Conservation (phyloP, 1,140 invertebrate genomes). For the Caerostris darwini region DNA sequence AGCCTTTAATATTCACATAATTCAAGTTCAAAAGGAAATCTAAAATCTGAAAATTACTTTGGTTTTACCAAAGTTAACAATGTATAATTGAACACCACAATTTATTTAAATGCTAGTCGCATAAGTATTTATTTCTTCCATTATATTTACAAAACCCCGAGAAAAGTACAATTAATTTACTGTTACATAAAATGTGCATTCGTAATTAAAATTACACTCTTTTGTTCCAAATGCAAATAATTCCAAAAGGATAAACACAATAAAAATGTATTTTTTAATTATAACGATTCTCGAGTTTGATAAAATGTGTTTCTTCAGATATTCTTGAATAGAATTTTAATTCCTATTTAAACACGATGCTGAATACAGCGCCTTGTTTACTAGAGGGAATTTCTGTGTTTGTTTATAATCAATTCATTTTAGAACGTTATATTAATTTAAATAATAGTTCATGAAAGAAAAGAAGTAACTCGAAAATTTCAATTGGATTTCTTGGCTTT, state of each 20-base stretch:
- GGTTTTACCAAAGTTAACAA: not conserved
- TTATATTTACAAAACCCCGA: not conserved
- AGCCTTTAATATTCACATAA: not conserved
- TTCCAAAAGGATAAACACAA: not conserved
- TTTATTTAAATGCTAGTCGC: not conserved
- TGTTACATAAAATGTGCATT: not conserved
- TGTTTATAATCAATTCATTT: not conserved
- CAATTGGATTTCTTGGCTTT: not conserved
- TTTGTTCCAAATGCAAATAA: conserved; percentile 19
- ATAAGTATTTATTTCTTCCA: not conserved
- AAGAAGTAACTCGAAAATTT: not conserved
- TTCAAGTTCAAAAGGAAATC: not conserved
- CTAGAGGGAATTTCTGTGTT: not conserved
- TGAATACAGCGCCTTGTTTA: not conserved
- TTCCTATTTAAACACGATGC: not conserved
- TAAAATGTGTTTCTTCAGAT: not conserved
- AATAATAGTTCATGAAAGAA: not conserved
- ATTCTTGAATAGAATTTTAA: not conserved
- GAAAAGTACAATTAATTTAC: not conserved
- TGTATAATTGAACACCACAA: not conserved
- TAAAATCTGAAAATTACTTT: not conserved
- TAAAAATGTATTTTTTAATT: not conserved
- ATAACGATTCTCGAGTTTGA: not conserved
- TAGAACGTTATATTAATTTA: not conserved
- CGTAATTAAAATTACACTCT: not conserved